A percentile compares a stretch with the other conserved stretches of the same genome.
Conservation (phyloP, 1,140 invertebrate genomes). For the Papilio polytes region DNA sequence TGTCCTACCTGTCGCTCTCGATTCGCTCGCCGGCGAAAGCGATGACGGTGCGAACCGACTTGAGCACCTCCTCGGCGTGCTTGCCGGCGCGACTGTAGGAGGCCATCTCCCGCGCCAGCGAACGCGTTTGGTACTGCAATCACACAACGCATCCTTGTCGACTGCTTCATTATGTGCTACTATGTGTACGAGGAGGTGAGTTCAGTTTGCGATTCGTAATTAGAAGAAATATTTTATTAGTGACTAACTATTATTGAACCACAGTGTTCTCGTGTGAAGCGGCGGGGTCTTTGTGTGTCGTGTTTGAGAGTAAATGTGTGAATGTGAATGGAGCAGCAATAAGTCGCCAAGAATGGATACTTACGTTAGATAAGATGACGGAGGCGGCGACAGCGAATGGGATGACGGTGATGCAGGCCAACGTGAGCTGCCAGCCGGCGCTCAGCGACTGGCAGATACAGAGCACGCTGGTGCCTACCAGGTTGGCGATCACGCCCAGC, state of each 20-base stretch:
- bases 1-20: conserved; percentile 87
- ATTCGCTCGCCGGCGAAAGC: conserved; percentile 91
- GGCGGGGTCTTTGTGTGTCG: no score
- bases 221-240: no score
- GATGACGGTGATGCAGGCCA: conserved; percentile 86
- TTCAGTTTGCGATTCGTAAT: no score
- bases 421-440: conserved; percentile 92
- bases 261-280: no score
- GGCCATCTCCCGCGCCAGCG: conserved; percentile 88
- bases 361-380: conserved; percentile 73
- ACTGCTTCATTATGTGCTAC: no score
- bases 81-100: conserved; percentile 91
- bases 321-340: no score
- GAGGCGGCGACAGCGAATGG: conserved; percentile 76
- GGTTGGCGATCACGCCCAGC: conserved; percentile 90
- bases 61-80: conserved; percentile 92
- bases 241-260: no score
- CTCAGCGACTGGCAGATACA: conserved; percentile 89
- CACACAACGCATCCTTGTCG: background rate
- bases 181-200: no score
- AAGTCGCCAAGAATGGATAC: conserved; percentile 37
- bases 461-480: conserved; percentile 87
- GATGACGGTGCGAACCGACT: conserved; percentile 90
- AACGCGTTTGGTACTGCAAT: conserved; percentile 85
- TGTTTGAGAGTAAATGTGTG: no score